Conservation (phyloP, 2,888 invertebrate species). For the Colletes collaris region DNA sequence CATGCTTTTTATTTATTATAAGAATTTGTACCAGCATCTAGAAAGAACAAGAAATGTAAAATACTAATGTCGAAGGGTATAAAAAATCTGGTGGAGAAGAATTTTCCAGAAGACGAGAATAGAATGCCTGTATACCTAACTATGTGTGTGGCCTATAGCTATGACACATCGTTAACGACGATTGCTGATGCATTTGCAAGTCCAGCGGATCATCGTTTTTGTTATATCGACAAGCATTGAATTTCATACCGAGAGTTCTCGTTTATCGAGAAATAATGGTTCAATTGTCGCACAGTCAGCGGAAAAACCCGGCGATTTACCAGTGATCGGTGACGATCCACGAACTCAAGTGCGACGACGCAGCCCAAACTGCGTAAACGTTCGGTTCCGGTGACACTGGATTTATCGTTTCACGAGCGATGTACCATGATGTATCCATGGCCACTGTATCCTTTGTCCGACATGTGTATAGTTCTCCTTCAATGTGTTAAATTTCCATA, state of each 20-base stretch:
- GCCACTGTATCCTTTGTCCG: not conserved
- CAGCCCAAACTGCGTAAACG: slow-evolving; percentile 21
- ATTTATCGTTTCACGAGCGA: slow-evolving; percentile 56
- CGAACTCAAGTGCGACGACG: slow-evolving; percentile 11
- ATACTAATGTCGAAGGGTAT: no score
- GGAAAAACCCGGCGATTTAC: slow-evolving; percentile 37
- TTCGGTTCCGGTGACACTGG: slow-evolving; percentile 38
- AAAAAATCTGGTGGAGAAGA: no score
- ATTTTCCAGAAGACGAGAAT: no score
- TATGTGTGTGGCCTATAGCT: no score
- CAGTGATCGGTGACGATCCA: slow-evolving; percentile 18
- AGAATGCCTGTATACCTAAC: no score
- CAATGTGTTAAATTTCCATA: slow-evolving; percentile 11
- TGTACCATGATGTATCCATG: slow-evolving; percentile 34
- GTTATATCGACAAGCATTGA: not conserved
- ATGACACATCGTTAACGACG: no score
- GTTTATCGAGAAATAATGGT: slow-evolving; percentile 1
- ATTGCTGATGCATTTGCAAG: not conserved
- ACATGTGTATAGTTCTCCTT: not conserved
- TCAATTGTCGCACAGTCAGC: slow-evolving; percentile 7
- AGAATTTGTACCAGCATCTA: no score
- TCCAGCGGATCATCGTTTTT: slow-evolving; percentile 2
- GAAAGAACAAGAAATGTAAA: no score
- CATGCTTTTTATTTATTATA: no score
- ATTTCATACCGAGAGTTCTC: not conserved